A percentile compares a stretch with the other conserved stretches of the same genome.
These are phyloP conservation scores for Lysandra coridon DNA, from an alignment of 2,888 invertebrate species.

Conservation along the genomic window DNA sequence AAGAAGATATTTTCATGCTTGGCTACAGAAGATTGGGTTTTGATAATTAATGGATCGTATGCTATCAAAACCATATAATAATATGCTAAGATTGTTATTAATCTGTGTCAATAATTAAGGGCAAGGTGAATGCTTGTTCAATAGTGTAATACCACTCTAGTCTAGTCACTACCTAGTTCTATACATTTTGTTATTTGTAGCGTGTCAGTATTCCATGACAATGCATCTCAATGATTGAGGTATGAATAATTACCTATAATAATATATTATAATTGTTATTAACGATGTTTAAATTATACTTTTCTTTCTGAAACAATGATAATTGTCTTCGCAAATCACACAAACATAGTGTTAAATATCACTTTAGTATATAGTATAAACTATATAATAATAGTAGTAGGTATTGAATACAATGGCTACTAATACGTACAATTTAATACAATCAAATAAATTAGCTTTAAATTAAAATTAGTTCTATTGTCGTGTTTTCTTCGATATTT, in stretches of 20 bases:
- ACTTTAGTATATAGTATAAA: background rate
- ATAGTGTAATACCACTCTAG: background rate
- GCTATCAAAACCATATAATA: too few species aligned
- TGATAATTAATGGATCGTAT: too few species aligned
- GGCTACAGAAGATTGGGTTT: too few species aligned
- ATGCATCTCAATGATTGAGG: background rate
- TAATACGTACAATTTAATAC: background rate
- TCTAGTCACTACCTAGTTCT: background rate
- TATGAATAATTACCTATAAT: background rate
- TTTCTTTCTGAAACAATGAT: background rate
- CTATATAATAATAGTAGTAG: background rate
- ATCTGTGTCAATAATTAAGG: conserved; percentile 22
- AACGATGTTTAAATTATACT: background rate
- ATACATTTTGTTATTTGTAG: background rate
- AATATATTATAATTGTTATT: background rate
- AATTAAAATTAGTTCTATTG: background rate
- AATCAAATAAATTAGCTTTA: background rate
- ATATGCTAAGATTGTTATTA: conserved; percentile 13
- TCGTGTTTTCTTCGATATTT: background rate
- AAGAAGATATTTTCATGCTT: too few species aligned
- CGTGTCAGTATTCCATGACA: background rate
- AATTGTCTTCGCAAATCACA: background rate
- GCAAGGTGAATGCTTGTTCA: conserved; percentile 22
- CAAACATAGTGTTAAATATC: background rate
- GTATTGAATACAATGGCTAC: background rate